Evolutionary conservation across 2,797 vertebrate species (phyloP).

Genomic region (Sus cebifrons): DNA sequence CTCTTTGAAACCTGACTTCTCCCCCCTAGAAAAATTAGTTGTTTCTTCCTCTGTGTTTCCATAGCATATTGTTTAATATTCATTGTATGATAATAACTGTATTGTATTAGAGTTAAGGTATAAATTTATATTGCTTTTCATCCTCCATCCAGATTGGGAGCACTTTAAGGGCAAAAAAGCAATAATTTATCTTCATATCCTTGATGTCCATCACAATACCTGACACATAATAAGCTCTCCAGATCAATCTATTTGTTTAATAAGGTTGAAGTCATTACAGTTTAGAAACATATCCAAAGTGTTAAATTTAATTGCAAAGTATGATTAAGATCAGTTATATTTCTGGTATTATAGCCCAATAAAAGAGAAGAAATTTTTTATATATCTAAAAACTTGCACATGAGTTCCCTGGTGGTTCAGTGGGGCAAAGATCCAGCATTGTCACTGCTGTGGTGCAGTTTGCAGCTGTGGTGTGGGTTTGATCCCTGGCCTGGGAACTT

Average conservation of each 20-base stretch:
- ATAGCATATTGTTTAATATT: constrained; percentile 37
- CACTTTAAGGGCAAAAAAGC: neutral
- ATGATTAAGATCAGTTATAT: neutral
- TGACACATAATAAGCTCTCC: neutral
- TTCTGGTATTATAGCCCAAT: neutral
- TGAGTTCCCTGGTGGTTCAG: neutral
- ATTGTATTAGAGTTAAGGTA: neutral
- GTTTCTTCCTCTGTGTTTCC: constrained; percentile 42
- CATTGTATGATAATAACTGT: constrained; percentile 13
- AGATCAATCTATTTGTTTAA: neutral
- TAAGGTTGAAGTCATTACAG: neutral
- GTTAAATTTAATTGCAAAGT: constrained; percentile 35
- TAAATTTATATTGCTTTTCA: neutral
- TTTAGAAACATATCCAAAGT: constrained; percentile 53
- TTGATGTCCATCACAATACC: neutral
- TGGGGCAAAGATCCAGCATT: too few species aligned
- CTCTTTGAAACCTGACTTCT: constrained; percentile 57
- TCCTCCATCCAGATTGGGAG: neutral
- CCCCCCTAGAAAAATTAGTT: neutral
- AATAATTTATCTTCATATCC: constrained; percentile 56
- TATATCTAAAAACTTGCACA: neutral
- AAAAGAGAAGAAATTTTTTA: constrained; percentile 14
- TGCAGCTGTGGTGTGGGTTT: too few species aligned
- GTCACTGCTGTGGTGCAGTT: too few species aligned
- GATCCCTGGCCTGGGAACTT: too few species aligned